Evolutionary conservation across 1,140 invertebrate species (phyloP), one percentile per base, ranked within the genome.

Genomic region (Neotoxoptera formosana): DNA sequence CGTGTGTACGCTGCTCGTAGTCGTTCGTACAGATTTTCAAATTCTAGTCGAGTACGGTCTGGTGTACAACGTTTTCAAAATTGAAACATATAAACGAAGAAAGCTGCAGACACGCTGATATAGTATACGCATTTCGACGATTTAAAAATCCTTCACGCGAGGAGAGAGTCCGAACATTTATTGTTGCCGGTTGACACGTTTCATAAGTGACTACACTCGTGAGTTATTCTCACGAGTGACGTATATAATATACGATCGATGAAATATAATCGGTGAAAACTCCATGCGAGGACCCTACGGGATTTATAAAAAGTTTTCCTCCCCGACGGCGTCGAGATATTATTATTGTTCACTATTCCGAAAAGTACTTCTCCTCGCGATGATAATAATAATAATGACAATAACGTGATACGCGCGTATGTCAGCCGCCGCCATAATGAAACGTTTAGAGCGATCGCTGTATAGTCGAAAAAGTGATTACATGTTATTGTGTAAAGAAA

Each of bases 341-440:
- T 53, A 53, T n/a, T 76, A 76, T 76, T 76, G 60, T 76, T 76
- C 60, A n/a, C 4, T 14, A 76, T 76, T n/a, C n/a, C 11, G 17
- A 76, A 76, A n/a, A 76, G 60, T 76, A 76, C 14, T 9, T 30
- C 56, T 30, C 9, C 30, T 20, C 7, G 20, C 21, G 21, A 53
- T 76, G n/a, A 76, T 76, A 76, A 76, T 76, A 76, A 76, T 76
- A 76, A 76, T 76, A 30, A 76, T 76, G n/a, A n/a, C 23, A 53
- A 17, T 76, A 76, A 76, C n/a, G 14, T n/a, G 30, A 76, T 76
- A 41, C 41, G 14, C n/a, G n/a, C n/a, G 30, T 76, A n/a, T 76
- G n/a, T 76, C 60, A 76, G 30, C 60, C n/a, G 60, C 17, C n/a
- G 60, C 17, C 60, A 76, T 34, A 76, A 76, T 76, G 60, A 67